phyloP scores from a whole-genome alignment of 2,113 vertebrate species.

The Chaetodon auriga region DNA sequence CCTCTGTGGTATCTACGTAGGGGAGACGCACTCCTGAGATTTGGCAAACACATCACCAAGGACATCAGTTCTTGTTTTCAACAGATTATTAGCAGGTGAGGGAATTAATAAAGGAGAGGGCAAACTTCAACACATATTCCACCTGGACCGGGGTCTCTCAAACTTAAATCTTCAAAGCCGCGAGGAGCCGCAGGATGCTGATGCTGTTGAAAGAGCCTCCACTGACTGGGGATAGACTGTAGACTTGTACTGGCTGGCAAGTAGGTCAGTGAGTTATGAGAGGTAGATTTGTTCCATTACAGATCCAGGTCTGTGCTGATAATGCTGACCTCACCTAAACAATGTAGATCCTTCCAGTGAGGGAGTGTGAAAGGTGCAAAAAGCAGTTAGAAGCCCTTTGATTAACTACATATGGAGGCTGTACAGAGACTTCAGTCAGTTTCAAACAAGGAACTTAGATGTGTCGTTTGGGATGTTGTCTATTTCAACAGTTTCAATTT shows the following conservation, averaged over 20 bases:
- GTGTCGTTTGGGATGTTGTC: background rate
- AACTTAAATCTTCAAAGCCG: slow-evolving; percentile 71
- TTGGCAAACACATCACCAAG: slow-evolving; percentile 60
- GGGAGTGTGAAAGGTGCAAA: background rate
- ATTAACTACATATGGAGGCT: slow-evolving; percentile 8
- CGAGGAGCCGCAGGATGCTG: slow-evolving; percentile 59
- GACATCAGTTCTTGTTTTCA: slow-evolving; percentile 60
- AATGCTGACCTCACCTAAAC: slow-evolving; percentile 27
- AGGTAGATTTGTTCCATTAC: slow-evolving; percentile 40
- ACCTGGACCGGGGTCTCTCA: slow-evolving; percentile 55
- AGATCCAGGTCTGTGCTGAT: slow-evolving; percentile 22
- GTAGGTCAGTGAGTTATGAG: slow-evolving; percentile 64
- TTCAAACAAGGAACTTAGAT: background rate
- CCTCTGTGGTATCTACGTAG: slow-evolving; percentile 28
- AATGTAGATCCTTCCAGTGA: slow-evolving; percentile 16
- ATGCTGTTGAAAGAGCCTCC: slow-evolving; percentile 60
- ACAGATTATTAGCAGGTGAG: slow-evolving; percentile 70
- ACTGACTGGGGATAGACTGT: slow-evolving; percentile 53
- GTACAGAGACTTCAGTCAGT: slow-evolving; percentile 1
- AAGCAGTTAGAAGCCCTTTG: background rate
- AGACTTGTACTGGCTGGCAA: slow-evolving; percentile 51
- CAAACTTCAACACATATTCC: slow-evolving; percentile 65
- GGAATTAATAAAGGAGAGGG: slow-evolving; percentile 62
- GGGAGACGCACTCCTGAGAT: slow-evolving; percentile 49
- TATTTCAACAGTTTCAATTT: slow-evolving; percentile 3